Conservation (phyloP, 2,888 invertebrate species). For the Spodoptera exigua region DNA sequence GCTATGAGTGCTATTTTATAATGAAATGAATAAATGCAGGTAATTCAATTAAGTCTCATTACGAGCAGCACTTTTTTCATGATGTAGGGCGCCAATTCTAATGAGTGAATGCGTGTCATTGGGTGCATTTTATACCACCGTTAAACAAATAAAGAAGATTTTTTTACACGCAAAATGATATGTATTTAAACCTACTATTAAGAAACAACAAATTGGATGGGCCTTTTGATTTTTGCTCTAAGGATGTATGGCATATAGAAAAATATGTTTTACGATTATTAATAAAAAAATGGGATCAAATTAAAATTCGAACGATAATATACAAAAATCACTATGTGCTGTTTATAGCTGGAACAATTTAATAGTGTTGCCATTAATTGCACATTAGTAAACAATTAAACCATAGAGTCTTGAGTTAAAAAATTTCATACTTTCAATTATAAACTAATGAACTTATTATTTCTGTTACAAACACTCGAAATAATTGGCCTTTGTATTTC, state of each 20-base stretch:
- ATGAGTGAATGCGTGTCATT: constrained; percentile 30
- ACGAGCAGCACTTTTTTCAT: constrained; percentile 41
- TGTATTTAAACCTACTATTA: no score
- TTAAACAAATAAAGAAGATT: no score
- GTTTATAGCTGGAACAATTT: no score
- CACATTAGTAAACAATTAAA: constrained; percentile 12
- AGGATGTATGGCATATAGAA: no score
- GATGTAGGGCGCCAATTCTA: constrained; percentile 22
- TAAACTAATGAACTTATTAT: constrained; percentile 46
- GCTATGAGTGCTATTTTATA: constrained; percentile 50
- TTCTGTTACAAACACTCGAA: constrained; percentile 28
- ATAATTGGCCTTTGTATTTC: constrained; percentile 36
- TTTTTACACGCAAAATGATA: no score
- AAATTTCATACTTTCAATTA: constrained; percentile 20
- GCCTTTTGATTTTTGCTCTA: no score
- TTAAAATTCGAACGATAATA: no score
- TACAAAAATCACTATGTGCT: no score
- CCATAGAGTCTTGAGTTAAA: constrained; percentile 5
- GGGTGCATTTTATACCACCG: constrained; percentile 24
- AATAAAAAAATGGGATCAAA: no score
- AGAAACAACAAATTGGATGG: no score
- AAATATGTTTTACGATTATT: no score
- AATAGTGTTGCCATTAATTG: constrained; percentile 2
- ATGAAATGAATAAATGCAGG: constrained; percentile 61
- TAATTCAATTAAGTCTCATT: constrained; percentile 54